A percentile compares a stretch with the other conserved stretches of the same genome.
Evolutionary conservation across 2,113 vertebrate genomes (phyloP).

Genomic region (Dicerorhinus sumatrensis): DNA sequence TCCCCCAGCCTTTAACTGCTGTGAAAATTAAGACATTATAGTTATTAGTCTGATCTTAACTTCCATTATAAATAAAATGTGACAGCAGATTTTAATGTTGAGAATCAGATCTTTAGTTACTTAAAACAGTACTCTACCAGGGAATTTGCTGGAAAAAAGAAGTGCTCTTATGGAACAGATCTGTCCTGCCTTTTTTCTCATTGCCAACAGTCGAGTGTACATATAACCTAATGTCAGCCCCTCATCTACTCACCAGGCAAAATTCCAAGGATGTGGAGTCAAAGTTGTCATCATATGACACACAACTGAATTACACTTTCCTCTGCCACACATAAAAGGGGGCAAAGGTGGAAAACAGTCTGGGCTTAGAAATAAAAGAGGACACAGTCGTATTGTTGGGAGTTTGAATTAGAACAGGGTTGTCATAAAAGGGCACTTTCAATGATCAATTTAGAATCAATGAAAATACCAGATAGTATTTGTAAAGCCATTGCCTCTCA

Average conservation of each 20-base stretch:
- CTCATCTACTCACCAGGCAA: constrained; percentile 47
- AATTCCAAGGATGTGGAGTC: constrained; percentile 63
- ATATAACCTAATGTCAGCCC: not conserved
- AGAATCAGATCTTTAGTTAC: constrained; percentile 41
- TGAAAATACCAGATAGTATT: constrained; percentile 37
- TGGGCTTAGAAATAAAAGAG: constrained; percentile 53
- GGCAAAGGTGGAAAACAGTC: constrained; percentile 54
- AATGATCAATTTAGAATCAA: constrained; percentile 40
- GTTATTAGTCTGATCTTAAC: constrained; percentile 37
- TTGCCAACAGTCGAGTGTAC: not conserved
- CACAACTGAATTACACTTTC: constrained; percentile 62
- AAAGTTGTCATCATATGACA: constrained; percentile 53
- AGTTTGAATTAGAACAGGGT: constrained; percentile 35
- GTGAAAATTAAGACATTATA: constrained; percentile 8
- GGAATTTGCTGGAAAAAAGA: not conserved
- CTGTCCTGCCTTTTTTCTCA: not conserved
- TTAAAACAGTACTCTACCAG: constrained; percentile 33
- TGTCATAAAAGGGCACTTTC: constrained; percentile 28
- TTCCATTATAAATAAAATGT: constrained; percentile 52
- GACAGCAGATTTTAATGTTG: constrained; percentile 35
- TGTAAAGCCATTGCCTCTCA: not conserved
- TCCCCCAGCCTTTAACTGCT: not conserved
- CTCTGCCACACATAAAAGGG: constrained; percentile 63
- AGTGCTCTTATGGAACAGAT: not conserved
- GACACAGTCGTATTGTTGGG: not conserved